These are phyloP conservation scores for Willisornis vidua DNA, from an alignment of 2,113 vertebrate genomes.

Conservation along the genomic window DNA sequence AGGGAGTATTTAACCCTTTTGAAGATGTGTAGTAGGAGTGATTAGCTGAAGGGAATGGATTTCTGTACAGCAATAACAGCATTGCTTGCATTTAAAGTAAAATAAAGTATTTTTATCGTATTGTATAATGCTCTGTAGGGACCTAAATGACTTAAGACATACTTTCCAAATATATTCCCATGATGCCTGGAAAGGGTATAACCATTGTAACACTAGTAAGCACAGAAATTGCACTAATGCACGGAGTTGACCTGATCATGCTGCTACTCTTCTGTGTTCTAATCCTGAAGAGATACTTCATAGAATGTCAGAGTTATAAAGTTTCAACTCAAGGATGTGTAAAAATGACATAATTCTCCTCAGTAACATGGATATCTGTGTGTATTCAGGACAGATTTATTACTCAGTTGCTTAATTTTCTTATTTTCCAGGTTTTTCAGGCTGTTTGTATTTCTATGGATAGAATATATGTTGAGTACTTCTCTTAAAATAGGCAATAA, in stretches of 20 bases:
- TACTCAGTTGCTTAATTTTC: background rate
- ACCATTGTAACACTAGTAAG: background rate
- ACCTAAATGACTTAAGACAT: background rate
- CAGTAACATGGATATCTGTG: background rate
- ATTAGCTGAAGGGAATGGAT: background rate
- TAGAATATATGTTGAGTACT: background rate
- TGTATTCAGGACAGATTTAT: background rate
- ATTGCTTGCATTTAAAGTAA: background rate
- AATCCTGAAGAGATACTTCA: background rate
- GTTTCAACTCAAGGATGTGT: background rate
- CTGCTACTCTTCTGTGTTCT: background rate
- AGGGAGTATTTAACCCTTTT: background rate
- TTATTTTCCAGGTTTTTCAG: background rate
- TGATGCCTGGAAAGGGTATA: background rate
- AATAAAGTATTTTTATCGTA: background rate
- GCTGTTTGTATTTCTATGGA: background rate
- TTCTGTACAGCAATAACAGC: background rate
- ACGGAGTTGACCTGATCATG: background rate
- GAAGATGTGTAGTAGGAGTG: background rate
- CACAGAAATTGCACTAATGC: background rate
- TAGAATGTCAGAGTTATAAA: background rate
- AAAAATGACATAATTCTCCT: background rate
- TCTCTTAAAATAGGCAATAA: background rate
- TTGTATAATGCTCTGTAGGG: background rate
- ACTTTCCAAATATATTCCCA: background rate